phyloP scores from a whole-genome alignment of 2,113 vertebrate genomes.

The Oryzias melastigma region DNA sequence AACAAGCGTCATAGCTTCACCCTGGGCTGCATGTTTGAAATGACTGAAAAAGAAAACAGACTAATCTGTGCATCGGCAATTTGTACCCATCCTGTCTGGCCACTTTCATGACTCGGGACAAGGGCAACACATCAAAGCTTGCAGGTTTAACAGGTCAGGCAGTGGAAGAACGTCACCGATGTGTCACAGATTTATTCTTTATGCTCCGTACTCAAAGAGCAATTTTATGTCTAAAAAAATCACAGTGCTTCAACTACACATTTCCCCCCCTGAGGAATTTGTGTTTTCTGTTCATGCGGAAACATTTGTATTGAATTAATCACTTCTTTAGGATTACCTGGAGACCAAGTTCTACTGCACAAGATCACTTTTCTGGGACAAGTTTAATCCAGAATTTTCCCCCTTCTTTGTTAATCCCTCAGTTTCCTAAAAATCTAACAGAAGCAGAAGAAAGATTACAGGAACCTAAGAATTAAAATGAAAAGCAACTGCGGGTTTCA shows the following conservation, averaged over 20 bases:
- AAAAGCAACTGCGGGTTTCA: not conserved
- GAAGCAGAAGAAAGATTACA: slow-evolving; percentile 42
- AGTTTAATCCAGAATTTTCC: slow-evolving; percentile 57
- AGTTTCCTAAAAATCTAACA: slow-evolving; percentile 18
- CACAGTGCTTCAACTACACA: no score
- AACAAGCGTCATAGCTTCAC: slow-evolving; percentile 48
- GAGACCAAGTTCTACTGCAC: slow-evolving; percentile 43
- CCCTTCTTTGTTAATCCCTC: slow-evolving; percentile 48
- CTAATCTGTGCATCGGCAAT: slow-evolving; percentile 66
- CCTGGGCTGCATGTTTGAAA: slow-evolving; percentile 37
- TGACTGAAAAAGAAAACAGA: slow-evolving; percentile 56
- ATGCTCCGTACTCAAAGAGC: not conserved
- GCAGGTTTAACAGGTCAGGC: slow-evolving; percentile 51
- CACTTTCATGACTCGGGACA: slow-evolving; percentile 59
- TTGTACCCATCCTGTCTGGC: slow-evolving; percentile 43
- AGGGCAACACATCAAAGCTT: slow-evolving; percentile 65
- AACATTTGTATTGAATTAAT: slow-evolving; percentile 39
- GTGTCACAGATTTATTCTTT: slow-evolving; percentile 19
- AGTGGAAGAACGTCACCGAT: slow-evolving; percentile 18
- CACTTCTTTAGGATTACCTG: slow-evolving; percentile 34
- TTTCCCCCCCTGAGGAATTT: not conserved
- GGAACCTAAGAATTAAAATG: slow-evolving; percentile 18
- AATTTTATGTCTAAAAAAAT: no score
- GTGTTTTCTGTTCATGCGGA: slow-evolving; percentile 1
- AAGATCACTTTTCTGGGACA: slow-evolving; percentile 55